Evolutionary conservation across 2,797 vertebrate species (phyloP), one percentile per base, ranked within the genome.

Genomic region (Danio albolineatus): DNA sequence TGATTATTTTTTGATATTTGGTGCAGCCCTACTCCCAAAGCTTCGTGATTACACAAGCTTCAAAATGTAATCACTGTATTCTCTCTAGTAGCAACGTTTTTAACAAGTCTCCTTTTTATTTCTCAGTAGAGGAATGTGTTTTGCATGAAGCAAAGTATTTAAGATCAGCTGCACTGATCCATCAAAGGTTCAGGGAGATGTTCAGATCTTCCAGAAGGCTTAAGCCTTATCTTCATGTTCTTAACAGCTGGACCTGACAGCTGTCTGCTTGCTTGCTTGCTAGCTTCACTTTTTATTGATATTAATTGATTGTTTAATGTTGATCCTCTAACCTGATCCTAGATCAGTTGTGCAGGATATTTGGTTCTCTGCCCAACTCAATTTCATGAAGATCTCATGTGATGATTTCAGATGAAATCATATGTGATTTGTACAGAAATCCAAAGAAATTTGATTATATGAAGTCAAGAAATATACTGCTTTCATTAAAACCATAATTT

Each of bases 241-340:
- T 10, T 19, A 66, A 83, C 83, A 83, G 81, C 79, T 87, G 84
- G 59, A 71, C 38, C 10, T 57, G 76, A 80, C 86, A 85, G 82
- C 81, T 85, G 84, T 41, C 75, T 14, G 64, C 66, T 72, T 57
- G 46, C n/a, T n/a, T n/a, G n/a, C 56, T 46, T 51, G 14, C 14
- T 69, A 73, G 48, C 48, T 65, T 66, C 41, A 28, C 73, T 48
- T 82, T 79, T 57, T 61, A 17, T 44, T 51, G 2, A 53, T 36
- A 54, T 39, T 41, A 14, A 38, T 60, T 41, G 49, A 75, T 19
- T 7, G 8, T 51, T 21, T 2, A 12, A 12, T 36, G 43, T 36
- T 9, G 19, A n/a, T 59, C 41, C 8, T 61, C 41, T 41, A 41
- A 9, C 5, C 59, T 75, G 53, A 71, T 60, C 28, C 41, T n/a